Percentiles rank a stretch among this genome's conserved stretches.
phyloP scores from a whole-genome alignment of 2,113 vertebrate genomes.

The Vanacampus margaritifer region DNA sequence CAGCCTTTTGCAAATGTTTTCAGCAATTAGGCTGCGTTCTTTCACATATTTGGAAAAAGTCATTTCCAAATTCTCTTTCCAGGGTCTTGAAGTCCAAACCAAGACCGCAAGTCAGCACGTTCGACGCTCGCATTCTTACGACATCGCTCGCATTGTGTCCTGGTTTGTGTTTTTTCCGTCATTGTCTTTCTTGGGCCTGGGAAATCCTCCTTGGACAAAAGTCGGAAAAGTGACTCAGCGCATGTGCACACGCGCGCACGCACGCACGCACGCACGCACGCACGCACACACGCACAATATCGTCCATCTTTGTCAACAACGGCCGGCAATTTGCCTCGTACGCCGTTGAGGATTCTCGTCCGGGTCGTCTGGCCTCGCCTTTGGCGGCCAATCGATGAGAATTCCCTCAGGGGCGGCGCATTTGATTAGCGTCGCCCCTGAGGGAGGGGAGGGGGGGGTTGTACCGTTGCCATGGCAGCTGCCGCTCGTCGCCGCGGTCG shows the following conservation, averaged over 20 bases:
- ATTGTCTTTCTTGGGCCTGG: conserved; percentile 36
- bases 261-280: too few species aligned
- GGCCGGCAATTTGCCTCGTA: neutral
- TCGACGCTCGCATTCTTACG: conserved; percentile 51
- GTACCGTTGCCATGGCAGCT: conserved; percentile 41
- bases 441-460: conserved; percentile 1
- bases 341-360: too few species aligned
- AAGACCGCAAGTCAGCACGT: conserved; percentile 19
- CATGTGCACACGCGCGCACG: neutral
- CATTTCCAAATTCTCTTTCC: too few species aligned
- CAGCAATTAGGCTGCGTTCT: too few species aligned
- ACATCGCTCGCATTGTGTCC: conserved; percentile 31
- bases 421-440: conserved; percentile 31
- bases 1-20: too few species aligned
- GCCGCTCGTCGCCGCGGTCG: conserved; percentile 15
- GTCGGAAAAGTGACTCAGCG: conserved; percentile 50
- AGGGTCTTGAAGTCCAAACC: conserved; percentile 1
- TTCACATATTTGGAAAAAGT: too few species aligned
- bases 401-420: conserved; percentile 20
- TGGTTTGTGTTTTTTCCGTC: conserved; percentile 34
- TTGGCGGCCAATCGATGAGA: conserved; percentile 31
- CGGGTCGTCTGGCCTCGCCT: too few species aligned
- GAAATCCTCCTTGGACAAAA: conserved; percentile 45
- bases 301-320: neutral
- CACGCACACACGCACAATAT: too few species aligned